Conservation (phyloP, 2,113 vertebrate genomes). For the Chelonoidis abingdonii region DNA sequence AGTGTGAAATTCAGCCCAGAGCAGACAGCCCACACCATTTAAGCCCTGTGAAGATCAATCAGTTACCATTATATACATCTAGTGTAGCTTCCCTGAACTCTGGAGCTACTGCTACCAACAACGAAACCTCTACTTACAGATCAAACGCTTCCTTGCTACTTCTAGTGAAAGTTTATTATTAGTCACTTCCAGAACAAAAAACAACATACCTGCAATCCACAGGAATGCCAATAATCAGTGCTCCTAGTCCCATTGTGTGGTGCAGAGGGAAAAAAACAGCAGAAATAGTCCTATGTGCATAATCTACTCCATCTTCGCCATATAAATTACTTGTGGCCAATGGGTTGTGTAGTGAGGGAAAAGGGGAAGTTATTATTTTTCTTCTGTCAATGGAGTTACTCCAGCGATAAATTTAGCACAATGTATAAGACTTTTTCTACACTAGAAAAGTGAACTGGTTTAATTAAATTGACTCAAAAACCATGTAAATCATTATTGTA, state of each 20-base stretch:
- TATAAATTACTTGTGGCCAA: background rate
- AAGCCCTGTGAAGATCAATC: background rate
- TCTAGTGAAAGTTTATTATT: background rate
- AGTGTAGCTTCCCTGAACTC: background rate
- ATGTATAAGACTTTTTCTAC: background rate
- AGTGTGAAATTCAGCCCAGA: fast-evolving
- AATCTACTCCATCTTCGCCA: background rate
- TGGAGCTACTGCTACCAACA: background rate
- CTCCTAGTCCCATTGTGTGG: fast-evolving
- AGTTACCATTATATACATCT: background rate
- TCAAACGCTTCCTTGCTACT: background rate
- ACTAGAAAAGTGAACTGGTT: conserved; percentile 34
- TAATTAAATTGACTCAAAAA: conserved; percentile 58
- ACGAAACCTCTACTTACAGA: background rate
- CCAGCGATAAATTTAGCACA: conserved; percentile 7
- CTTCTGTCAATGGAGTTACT: background rate
- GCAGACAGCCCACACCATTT: background rate
- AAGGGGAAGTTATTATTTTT: background rate
- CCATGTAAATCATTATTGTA: conserved; percentile 26
- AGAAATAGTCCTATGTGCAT: background rate
- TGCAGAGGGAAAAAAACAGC: background rate
- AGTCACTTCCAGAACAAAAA: background rate
- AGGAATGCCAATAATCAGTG: background rate
- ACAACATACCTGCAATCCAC: background rate
- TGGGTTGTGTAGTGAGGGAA: background rate